Evolutionary conservation across 2,888 invertebrate genomes (phyloP), one percentile per base, ranked within the genome.

Genomic region (Trichopria drosophilae): DNA sequence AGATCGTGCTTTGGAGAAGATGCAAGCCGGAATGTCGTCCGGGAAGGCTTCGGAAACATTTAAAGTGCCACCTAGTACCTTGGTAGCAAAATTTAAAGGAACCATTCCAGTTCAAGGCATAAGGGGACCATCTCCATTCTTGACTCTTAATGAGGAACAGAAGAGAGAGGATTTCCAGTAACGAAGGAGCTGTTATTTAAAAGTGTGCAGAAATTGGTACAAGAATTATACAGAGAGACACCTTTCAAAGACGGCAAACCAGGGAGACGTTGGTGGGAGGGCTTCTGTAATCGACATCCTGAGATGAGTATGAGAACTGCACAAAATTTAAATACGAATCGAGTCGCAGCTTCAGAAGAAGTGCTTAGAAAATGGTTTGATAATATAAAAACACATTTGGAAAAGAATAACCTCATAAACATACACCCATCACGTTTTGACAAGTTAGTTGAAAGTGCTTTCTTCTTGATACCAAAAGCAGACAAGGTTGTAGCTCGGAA

Each of bases 371-470:
- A 48, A 31, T 73, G 70, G 71, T 70, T 70, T 51, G 53, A 63
- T 7, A 51, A 60, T 51, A 34, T 48, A 10, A 6, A 46, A 28
- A 6, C n/a, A 10, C 24, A 53, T 18, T 40, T 44, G 18, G 5
- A 43, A 12, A 32, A 55, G 36, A 55, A 57, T 34, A 52, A 58
- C 15, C 36, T 64, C 28, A 19, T 55, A 22, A 53, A 62, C 23
- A 54, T 64, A n/a, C 55, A 68, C 44, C 65, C 65, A 19, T 45
- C 42, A 7, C 47, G 67, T 39, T 56, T 72, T 29, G 72, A 65
- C 35, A 71, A 73, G 57, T 57, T 57, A 16, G 76, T 75, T 57
- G 74, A 75, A 55, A 65, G 65, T 13, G 69, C 66, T 4, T 72
- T 76, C 55, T 71, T 62, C 49, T 58, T 74, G 22, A 53, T 57